A percentile compares a stretch with the other conserved stretches of the same genome.
Evolutionary conservation across 2,888 invertebrate species (phyloP).

Genomic region (Apodemia hepburni): DNA sequence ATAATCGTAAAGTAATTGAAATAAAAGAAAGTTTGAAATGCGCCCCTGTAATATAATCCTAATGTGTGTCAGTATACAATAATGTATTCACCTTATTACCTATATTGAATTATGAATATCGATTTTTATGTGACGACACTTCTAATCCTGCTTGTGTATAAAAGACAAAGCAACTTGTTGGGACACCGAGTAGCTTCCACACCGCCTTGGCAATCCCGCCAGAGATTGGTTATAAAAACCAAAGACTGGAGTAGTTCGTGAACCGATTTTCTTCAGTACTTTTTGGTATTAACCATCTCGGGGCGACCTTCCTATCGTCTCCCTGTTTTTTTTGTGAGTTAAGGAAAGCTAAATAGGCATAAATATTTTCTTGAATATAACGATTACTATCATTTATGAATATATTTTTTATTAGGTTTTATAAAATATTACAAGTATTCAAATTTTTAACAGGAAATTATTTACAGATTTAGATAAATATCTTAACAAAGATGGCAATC

Average conservation of each 20-base stretch:
- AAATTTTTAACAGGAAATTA: neutral
- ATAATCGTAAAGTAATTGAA: slow-evolving; percentile 16
- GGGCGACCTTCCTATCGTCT: slow-evolving; percentile 49
- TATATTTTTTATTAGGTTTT: no score
- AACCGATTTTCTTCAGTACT: slow-evolving; percentile 78
- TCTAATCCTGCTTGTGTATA: slow-evolving; percentile 61
- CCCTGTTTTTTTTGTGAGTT: slow-evolving; percentile 45
- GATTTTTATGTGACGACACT: slow-evolving; percentile 59
- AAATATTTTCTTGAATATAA: neutral
- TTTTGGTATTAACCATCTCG: slow-evolving; percentile 71
- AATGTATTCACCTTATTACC: slow-evolving; percentile 62
- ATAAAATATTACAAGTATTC: no score
- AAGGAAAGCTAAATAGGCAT: slow-evolving; percentile 25
- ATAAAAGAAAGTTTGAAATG: slow-evolving; percentile 12
- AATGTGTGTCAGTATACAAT: slow-evolving; percentile 36
- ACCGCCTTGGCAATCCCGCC: slow-evolving; percentile 59
- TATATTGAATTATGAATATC: slow-evolving; percentile 76
- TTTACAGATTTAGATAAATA: slow-evolving; percentile 26
- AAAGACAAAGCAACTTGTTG: slow-evolving; percentile 43
- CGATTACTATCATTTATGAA: neutral
- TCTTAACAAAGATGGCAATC: slow-evolving; percentile 53
- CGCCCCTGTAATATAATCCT: slow-evolving; percentile 24
- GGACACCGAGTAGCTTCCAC: slow-evolving; percentile 67
- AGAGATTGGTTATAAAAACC: slow-evolving; percentile 65
- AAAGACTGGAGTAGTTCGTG: slow-evolving; percentile 80